Percentiles rank a stretch among this genome's conserved stretches.
Evolutionary conservation across 2,113 vertebrate species (phyloP).

Genomic region (Brachypteracias leptosomus): DNA sequence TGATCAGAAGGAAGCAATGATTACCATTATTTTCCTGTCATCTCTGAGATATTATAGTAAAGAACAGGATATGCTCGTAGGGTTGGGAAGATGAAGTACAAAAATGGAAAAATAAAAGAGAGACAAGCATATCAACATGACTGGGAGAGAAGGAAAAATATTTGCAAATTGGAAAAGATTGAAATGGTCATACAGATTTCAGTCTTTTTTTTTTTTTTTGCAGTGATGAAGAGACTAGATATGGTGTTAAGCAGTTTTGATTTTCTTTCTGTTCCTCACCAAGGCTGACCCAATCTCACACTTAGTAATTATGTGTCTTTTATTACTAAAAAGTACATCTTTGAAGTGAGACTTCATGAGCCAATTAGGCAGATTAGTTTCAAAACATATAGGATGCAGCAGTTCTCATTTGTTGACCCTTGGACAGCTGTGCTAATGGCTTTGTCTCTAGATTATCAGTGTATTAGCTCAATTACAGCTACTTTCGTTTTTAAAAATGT

Average conservation of each 20-base stretch:
- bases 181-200: neutral
- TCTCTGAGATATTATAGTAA: neutral
- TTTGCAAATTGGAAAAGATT: neutral
- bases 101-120: neutral
- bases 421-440: constrained; percentile 19
- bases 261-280: neutral
- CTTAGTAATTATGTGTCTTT: constrained; percentile 2
- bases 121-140: neutral
- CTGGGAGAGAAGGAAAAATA: neutral
- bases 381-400: neutral
- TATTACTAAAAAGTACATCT: neutral
- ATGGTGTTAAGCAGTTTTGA: neutral
- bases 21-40: neutral
- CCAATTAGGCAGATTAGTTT: constrained; percentile 48
- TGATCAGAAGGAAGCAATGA: neutral
- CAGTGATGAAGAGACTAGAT: neutral
- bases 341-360: constrained; percentile 7
- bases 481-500: constrained; percentile 23
- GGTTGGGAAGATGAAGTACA: neutral
- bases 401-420: constrained; percentile 14
- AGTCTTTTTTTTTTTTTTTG: neutral
- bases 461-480: neutral
- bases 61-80: neutral
- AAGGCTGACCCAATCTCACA: neutral
- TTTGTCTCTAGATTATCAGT: constrained; percentile 16